Percentiles rank a stretch among this genome's conserved stretches.
Conservation (phyloP, 1,140 invertebrate genomes). For the Camponotus pennsylvanicus region DNA sequence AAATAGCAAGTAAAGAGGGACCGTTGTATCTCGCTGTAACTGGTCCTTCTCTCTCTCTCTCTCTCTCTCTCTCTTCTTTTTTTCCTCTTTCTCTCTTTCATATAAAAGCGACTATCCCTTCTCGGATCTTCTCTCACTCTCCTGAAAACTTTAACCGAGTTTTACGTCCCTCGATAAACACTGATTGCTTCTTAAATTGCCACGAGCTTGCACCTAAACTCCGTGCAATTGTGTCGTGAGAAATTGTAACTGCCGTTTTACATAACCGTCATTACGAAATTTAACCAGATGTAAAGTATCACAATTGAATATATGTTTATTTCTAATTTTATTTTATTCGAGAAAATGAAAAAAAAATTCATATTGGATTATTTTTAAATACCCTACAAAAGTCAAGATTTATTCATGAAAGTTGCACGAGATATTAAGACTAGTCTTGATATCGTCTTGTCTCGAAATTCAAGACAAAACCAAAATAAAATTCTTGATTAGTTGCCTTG, state of each 20-base stretch:
- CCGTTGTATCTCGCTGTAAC: background rate
- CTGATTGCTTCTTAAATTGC: slow-evolving; percentile 66
- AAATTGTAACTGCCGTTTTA: slow-evolving; percentile 45
- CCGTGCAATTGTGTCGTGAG: slow-evolving; percentile 14
- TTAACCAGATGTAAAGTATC: background rate
- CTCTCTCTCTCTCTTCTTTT: too few species aligned
- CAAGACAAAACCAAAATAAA: too few species aligned
- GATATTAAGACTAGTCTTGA: too few species aligned
- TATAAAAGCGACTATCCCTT: slow-evolving; percentile 1
- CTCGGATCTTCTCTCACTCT: slow-evolving; percentile 37
- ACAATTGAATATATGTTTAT: background rate
- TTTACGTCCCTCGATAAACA: slow-evolving; percentile 69
- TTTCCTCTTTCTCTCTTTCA: too few species aligned
- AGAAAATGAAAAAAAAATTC: background rate
- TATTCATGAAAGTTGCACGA: background rate
- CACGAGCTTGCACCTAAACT: slow-evolving; percentile 22
- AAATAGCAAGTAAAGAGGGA: slow-evolving; percentile 60
- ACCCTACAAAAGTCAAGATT: background rate
- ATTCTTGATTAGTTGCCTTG: too few species aligned
- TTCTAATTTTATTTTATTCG: background rate
- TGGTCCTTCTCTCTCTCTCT: background rate
- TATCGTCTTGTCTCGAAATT: too few species aligned
- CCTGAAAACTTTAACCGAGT: slow-evolving; percentile 49
- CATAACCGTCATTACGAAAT: slow-evolving; percentile 19
- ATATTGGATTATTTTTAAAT: background rate